A percentile compares a stretch with the other conserved stretches of the same genome.
Evolutionary conservation across 2,797 vertebrate species (phyloP).

Genomic region (Parauchenoglanis ngamensis): DNA sequence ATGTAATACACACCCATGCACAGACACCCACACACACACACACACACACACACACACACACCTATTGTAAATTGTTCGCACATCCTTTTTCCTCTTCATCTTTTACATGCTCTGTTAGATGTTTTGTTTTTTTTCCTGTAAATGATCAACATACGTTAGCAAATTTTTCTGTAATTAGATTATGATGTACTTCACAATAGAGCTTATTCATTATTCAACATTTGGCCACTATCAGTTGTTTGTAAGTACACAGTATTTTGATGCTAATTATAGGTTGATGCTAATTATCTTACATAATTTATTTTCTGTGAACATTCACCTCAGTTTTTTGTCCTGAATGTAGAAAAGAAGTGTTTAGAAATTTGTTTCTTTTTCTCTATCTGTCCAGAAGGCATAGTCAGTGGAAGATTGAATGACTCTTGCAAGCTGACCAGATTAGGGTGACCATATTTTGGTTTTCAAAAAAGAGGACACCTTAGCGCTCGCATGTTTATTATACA

Average conservation of each 20-base stretch:
- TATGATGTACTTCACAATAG: neutral
- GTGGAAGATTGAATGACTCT: neutral
- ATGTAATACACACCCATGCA: too few species aligned
- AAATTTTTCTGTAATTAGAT: neutral
- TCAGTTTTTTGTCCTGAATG: neutral
- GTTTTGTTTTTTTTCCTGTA: too few species aligned
- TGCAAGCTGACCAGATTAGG: neutral
- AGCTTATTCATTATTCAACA: neutral
- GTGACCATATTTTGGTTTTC: too few species aligned
- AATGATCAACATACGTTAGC: neutral
- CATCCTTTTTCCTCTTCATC: too few species aligned
- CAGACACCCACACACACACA: too few species aligned
- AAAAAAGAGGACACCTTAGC: too few species aligned
- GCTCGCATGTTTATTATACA: too few species aligned
- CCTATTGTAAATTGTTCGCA: too few species aligned
- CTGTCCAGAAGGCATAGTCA: neutral
- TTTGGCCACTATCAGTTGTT: neutral
- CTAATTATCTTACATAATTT: neutral
- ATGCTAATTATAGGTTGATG: conserved; percentile 1
- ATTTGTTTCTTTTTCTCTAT: neutral
- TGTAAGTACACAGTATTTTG: neutral
- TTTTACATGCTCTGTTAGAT: too few species aligned
- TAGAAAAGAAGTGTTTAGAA: neutral
- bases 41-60: too few species aligned
- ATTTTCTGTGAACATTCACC: neutral